A percentile compares a stretch with the other conserved stretches of the same genome.
Conservation (phyloP, 2,113 vertebrate genomes). For the Conger conger region DNA sequence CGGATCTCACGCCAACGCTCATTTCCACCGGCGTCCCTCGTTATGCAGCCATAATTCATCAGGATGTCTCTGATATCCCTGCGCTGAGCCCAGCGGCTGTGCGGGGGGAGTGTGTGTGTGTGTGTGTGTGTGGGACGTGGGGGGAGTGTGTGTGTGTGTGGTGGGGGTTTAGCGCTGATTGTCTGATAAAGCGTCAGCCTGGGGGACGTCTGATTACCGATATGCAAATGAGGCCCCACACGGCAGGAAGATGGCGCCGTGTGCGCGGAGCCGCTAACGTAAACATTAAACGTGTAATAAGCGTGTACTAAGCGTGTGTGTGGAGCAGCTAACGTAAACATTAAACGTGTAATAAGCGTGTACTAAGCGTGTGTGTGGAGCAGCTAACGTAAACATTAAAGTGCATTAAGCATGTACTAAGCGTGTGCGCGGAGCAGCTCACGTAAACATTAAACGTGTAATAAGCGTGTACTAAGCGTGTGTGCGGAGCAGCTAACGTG, state of each 20-base stretch:
- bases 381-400: too few species aligned
- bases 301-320: too few species aligned
- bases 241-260: not conserved
- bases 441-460: not conserved
- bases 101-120: not conserved
- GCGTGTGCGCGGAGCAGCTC: not conserved
- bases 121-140: not conserved
- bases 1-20: not conserved
- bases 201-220: constrained; percentile 13
- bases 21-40: not conserved
- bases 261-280: not conserved
- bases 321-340: too few species aligned
- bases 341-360: too few species aligned
- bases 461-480: not conserved
- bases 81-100: not conserved
- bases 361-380: too few species aligned
- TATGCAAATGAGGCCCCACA: constrained; percentile 23
- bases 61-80: constrained; percentile 16
- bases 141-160: too few species aligned
- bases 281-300: not conserved
- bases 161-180: not conserved
- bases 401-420: too few species aligned
- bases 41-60: constrained; percentile 15
- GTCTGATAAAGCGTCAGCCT: constrained; percentile 17
- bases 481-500: too few species aligned